phyloP scores from a whole-genome alignment of 2,888 invertebrate species.

The Dioctria linearis region DNA sequence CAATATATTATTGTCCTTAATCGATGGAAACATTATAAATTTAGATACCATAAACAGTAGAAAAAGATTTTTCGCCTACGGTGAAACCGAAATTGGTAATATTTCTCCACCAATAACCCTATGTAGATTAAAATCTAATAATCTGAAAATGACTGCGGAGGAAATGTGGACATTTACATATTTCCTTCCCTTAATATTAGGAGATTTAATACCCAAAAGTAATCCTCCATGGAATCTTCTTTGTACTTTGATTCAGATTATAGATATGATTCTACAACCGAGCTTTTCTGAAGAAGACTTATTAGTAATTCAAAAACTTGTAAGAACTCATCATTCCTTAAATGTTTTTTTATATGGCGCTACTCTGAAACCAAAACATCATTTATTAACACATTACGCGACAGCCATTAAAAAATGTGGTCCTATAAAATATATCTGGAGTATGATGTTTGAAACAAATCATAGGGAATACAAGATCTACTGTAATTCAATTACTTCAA shows the following conservation, averaged over 20 bases:
- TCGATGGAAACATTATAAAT: slow-evolving; percentile 48
- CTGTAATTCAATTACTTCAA: not conserved
- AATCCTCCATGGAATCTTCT: slow-evolving; percentile 2
- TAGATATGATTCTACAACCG: not conserved
- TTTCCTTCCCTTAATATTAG: slow-evolving; percentile 35
- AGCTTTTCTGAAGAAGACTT: not conserved
- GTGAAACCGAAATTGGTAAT: slow-evolving; percentile 54
- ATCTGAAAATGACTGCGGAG: slow-evolving; percentile 54
- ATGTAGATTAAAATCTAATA: slow-evolving; percentile 46
- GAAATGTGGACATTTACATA: slow-evolving; percentile 47
- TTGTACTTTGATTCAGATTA: not conserved
- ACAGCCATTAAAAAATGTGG: slow-evolving; percentile 1
- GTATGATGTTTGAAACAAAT: slow-evolving; percentile 20
- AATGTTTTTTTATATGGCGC: slow-evolving; percentile 16
- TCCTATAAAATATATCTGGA: no score
- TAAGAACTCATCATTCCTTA: no score
- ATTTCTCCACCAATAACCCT: slow-evolving; percentile 44
- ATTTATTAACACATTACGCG: slow-evolving; percentile 26
- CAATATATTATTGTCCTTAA: no score
- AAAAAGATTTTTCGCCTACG: slow-evolving; percentile 53
- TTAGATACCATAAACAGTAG: slow-evolving; percentile 53
- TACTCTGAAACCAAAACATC: slow-evolving; percentile 36
- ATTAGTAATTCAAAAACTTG: no score
- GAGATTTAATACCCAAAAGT: slow-evolving; percentile 14
- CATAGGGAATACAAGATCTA: slow-evolving; percentile 1